Evolutionary conservation across 2,888 invertebrate genomes (phyloP), one percentile per base, ranked within the genome.

Genomic region (Elegia similella): DNA sequence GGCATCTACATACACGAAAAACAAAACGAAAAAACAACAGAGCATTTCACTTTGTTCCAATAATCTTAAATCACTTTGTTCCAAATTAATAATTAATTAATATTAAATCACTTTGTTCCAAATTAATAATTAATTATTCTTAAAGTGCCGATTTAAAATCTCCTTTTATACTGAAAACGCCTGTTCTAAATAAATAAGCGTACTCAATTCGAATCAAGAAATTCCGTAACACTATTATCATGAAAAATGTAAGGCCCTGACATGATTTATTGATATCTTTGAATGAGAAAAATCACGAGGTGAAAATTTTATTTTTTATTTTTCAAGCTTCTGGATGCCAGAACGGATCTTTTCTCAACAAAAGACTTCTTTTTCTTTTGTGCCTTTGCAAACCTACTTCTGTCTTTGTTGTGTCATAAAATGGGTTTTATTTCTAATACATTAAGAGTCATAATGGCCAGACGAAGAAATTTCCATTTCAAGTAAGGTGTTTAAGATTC

Each of bases 351-450:
- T 59, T 61, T 62, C 56, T 63, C 48, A 58, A 57, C 52, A 52
- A 58, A 58, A 60, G 63, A 59, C 60, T 59, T 58, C 63, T 32
- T 59, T 63, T 59, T 58, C 61, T 62, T 62, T 64, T 64, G 60
- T 64, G 42, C 42, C 30, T 42, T 56, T 48, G 42, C 30, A 48
- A 13, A 38, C 38, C 23, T 29, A 54, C 38, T 43, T 53, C 42
- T 55, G 38, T 56, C 38, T 56, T 56, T 56, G 56, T 56, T 56
- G 42, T 42, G 15, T 42, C 29, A 56, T 48, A 56, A 48, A 56
- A 48, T 56, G 42, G 12, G 16, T 38, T 50, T 42, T 56, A 23
- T 56, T 29, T 7, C 42, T 42, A 42, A 56, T 48, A 42, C 30
- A 13, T 30, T 48, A 56, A 48, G 56, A 47, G 15, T 56, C 30